A percentile compares a stretch with the other conserved stretches of the same genome.
These are phyloP conservation scores for Conomelus anceps DNA, from an alignment of 2,888 invertebrate species.

Conservation along the genomic window DNA sequence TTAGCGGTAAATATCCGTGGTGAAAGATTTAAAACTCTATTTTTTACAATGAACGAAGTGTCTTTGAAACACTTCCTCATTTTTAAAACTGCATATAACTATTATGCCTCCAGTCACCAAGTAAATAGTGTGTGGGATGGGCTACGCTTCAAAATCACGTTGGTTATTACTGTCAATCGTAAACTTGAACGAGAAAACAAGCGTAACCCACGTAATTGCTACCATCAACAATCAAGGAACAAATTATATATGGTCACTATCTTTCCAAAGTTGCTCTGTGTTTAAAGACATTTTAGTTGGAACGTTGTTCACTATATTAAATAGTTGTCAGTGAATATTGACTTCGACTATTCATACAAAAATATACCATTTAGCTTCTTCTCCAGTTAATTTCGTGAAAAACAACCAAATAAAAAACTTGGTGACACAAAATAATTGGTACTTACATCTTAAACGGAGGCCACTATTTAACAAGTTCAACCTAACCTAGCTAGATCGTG, in stretches of 20 bases:
- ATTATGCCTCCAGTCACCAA: neutral
- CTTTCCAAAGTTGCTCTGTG: neutral
- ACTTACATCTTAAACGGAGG: too few relatives aligned
- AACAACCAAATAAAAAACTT: too few relatives aligned
- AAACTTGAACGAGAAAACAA: neutral
- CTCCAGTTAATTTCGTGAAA: too few relatives aligned
- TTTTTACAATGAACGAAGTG: neutral
- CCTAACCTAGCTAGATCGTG: too few relatives aligned
- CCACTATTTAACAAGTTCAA: too few relatives aligned
- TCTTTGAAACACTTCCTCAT: neutral
- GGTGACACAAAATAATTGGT: too few relatives aligned
- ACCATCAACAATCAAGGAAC: neutral
- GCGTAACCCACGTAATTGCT: neutral
- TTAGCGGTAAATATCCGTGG: neutral
- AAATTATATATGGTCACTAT: neutral
- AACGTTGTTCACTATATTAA: neutral
- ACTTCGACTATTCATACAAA: too few relatives aligned
- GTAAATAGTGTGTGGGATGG: neutral
- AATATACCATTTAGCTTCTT: too few relatives aligned
- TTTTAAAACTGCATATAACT: neutral
- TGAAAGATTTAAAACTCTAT: neutral
- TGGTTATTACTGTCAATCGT: neutral
- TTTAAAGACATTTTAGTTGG: neutral
- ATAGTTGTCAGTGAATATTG: neutral
- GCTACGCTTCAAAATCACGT: neutral